Base-by-base conservation (phyloP, 2,113 vertebrate genomes). In the Centrocercus urophasianus region DNA sequence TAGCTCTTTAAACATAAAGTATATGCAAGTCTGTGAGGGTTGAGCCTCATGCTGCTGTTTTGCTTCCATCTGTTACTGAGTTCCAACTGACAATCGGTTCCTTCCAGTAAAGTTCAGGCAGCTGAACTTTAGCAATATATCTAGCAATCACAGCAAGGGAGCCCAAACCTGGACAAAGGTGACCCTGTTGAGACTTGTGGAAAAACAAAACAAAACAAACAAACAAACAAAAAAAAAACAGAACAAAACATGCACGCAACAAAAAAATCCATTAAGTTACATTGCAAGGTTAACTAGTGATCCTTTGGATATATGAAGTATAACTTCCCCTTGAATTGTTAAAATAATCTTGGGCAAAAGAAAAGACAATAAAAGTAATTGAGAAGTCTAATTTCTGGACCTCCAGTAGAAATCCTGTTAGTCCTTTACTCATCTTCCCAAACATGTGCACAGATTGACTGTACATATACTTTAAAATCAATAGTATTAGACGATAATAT, bases 401-500 rank as follows among this genome's bases (percentile, higher is more conserved):
- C 84, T 83, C 94, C 72, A 80, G 80, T 50, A 90, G 92, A 93
- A 97, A 91, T 94, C 92, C 67, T 18, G 65, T 78, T 91, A 59
- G 43, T 96, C 97, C 95, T 97, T 96, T 86, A 73, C 65, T 97
- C 98, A 98, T 97, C 98, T 97, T 95, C 63, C 71, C 15, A 93
- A 96, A 93, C 36, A 59, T 88, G 96, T 83, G 97, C 97, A 96
- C 95, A 97, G 95, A 97, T 96, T 96, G 97, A 95, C 92, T 95
- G 96, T 50, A 95, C 78, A 67, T 64, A 86, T 97, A 96, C 96
- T 96, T 96, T 93, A 96, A 97, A 98, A 98, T 99, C 98, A 97
- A 99, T 99, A 98, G 84, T 88, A 97, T 75, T 97, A 97, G 97
- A 97, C 96, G 86, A 96, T 97, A 98, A 98, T 98, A 98, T 93